Percentiles rank a stretch among this genome's conserved stretches.
These are phyloP conservation scores for Drosophila nr. medialis DNA, from an alignment of 2,888 invertebrate genomes.

Conservation along the genomic window DNA sequence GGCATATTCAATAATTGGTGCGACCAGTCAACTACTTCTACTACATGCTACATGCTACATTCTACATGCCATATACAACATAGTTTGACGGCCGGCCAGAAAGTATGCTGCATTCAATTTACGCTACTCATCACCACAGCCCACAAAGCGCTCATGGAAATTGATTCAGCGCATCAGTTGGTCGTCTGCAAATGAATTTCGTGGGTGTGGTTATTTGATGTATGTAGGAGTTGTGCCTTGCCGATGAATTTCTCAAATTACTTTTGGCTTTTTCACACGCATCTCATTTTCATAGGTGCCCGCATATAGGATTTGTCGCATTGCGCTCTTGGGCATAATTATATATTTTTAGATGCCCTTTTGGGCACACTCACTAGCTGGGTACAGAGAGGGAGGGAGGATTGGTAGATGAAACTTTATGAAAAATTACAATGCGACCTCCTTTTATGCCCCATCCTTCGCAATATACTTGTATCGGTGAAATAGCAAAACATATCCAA, in stretches of 20 bases:
- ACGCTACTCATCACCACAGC: conserved; percentile 46
- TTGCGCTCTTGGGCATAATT: conserved; percentile 10
- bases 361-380: neutral
- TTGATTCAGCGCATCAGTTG: conserved; percentile 59
- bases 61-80: neutral
- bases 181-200: conserved; percentile 28
- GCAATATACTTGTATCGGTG: too few relatives aligned
- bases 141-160: conserved; percentile 60
- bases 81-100: conserved; percentile 60
- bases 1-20: conserved; percentile 75
- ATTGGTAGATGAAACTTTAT: neutral
- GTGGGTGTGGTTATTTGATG: neutral
- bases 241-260: conserved; percentile 35
- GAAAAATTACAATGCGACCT: neutral
- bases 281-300: conserved; percentile 13
- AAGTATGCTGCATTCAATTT: conserved; percentile 73
- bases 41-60: conserved; percentile 4
- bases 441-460: neutral
- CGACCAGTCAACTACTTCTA: conserved; percentile 30
- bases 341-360: neutral
- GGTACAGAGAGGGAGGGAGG: neutral
- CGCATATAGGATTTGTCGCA: conserved; percentile 30
- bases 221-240: conserved; percentile 10
- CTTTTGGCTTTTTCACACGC: conserved; percentile 59
- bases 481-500: neutral